Base-by-base conservation (phyloP, 2,888 invertebrate genomes). In the Drosophila tanythrix region DNA sequence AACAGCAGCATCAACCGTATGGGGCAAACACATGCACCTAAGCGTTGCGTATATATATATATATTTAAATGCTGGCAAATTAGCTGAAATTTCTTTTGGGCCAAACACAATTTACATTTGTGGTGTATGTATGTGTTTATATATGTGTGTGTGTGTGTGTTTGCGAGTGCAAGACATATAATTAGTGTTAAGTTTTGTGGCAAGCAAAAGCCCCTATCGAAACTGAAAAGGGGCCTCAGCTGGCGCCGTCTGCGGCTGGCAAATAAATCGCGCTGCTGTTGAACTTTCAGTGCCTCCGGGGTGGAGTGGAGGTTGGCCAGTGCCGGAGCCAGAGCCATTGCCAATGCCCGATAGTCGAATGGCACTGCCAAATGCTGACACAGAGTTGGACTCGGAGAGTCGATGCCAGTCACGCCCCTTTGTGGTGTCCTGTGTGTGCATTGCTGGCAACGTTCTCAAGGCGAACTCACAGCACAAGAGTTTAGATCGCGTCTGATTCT, bases 191-290 rank as follows among this genome's bases (percentile, higher is more conserved):
- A 83, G 73, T 72, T 85, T 74, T 76, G 76, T 73, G 78, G 71
- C 66, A 66, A 74, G 63, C 61, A 61, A 57, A 67, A 71, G 76
- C 69, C 76, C 70, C 79, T 74, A 58, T 72, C 38, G 38, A 27
- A 55, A 25, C 56, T 38, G 40, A 38, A 56, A 56, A 56, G 71
- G 59, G 50, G 63, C 61, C 76, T 89, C 84, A 82, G 82, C 88
- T 89, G 89, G 88, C 88, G 89, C 88, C 88, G 88, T 82, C 79
- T 66, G 69, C 59, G 77, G 61, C 88, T 76, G 79, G 88, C 85
- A 87, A 92, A 92, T 90, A 92, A 92, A 92, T 92, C 90, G 92
- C 90, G 92, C 90, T 88, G 86, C 90, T 87, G 90, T 87, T 87
- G 90, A 87, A 89, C 88, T 85, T 79, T 89, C 91, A 89, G 82